A percentile compares a stretch with the other conserved stretches of the same genome.
phyloP scores from a whole-genome alignment of 2,888 invertebrate genomes.

The Nipponacmea schrenckii region DNA sequence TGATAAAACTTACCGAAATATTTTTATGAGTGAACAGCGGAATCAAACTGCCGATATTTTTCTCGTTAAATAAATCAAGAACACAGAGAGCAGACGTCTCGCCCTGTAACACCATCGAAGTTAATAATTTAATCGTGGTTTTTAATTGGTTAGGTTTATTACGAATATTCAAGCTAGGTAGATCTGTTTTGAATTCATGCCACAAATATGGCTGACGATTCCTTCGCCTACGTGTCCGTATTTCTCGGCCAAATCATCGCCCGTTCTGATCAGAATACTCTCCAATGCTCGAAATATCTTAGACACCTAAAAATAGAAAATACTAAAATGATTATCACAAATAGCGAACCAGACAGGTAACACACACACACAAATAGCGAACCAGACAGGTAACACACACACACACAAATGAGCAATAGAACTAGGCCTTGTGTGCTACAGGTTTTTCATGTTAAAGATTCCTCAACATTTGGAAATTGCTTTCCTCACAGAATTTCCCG shows the following conservation, averaged over 20 bases:
- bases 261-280: conserved; percentile 48
- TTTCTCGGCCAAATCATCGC: conserved; percentile 40
- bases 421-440: too few relatives aligned
- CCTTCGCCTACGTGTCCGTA: conserved; percentile 39
- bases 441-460: too few relatives aligned
- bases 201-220: conserved; percentile 43
- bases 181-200: conserved; percentile 36
- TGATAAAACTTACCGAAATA: background rate
- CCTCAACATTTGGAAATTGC: too few relatives aligned
- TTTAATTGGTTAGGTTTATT: conserved; percentile 53
- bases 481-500: too few relatives aligned
- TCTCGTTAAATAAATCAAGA: conserved; percentile 76
- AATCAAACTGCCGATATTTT: conserved; percentile 30
- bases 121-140: conserved; percentile 48
- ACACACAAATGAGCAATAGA: too few relatives aligned
- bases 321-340: background rate
- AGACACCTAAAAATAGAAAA: conserved; percentile 40
- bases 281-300: conserved; percentile 51
- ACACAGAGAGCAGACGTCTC: conserved; percentile 79
- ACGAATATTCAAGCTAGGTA: conserved; percentile 38
- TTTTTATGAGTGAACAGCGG: conserved; percentile 39
- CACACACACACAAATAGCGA: too few relatives aligned
- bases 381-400: too few relatives aligned
- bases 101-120: conserved; percentile 79
- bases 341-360: background rate